Conservation (phyloP, 2,113 vertebrate species). For the Cyprinodon brontotheroides region DNA sequence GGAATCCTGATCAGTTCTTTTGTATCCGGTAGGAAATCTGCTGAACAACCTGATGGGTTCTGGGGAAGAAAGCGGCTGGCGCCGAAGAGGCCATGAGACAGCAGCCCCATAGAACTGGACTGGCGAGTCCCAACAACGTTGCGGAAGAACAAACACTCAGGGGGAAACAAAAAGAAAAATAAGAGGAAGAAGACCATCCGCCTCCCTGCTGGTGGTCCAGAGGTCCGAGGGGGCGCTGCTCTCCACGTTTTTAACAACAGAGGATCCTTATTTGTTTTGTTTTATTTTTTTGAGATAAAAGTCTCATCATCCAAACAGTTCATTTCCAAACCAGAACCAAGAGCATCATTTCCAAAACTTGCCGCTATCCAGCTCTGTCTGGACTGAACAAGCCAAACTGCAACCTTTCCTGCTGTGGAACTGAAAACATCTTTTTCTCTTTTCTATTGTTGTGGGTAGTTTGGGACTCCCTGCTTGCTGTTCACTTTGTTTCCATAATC, state of each 20-base stretch:
- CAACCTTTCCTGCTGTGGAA: slow-evolving; percentile 43
- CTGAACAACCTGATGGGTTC: slow-evolving; percentile 98
- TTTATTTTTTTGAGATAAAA: slow-evolving; percentile 5
- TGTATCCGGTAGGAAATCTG: slow-evolving; percentile 86
- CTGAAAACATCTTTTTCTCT: slow-evolving; percentile 47
- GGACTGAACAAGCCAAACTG: slow-evolving; percentile 58
- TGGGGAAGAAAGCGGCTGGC: slow-evolving; percentile 90
- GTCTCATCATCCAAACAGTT: slow-evolving; percentile 11
- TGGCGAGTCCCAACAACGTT: slow-evolving; percentile 74
- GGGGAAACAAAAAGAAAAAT: slow-evolving; percentile 1
- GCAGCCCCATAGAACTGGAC: slow-evolving; percentile 97
- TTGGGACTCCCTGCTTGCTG: slow-evolving; percentile 49
- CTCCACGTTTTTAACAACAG: too few relatives aligned
- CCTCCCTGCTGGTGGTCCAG: slow-evolving; percentile 37
- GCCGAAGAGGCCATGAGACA: slow-evolving; percentile 90
- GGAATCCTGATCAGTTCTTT: not conserved
- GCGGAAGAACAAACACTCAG: slow-evolving; percentile 36
- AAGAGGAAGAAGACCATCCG: slow-evolving; percentile 33
- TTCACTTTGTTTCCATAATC: slow-evolving; percentile 41
- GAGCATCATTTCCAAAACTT: slow-evolving; percentile 39
- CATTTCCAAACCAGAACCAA: slow-evolving; percentile 36
- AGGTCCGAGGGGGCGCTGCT: slow-evolving; percentile 22
- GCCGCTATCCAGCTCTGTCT: slow-evolving; percentile 40
- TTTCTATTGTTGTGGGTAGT: slow-evolving; percentile 48
- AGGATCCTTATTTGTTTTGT: slow-evolving; percentile 14